A percentile compares a stretch with the other conserved stretches of the same genome.
Conservation (phyloP, 2,797 vertebrate genomes). For the Phoxinus dragarum region DNA sequence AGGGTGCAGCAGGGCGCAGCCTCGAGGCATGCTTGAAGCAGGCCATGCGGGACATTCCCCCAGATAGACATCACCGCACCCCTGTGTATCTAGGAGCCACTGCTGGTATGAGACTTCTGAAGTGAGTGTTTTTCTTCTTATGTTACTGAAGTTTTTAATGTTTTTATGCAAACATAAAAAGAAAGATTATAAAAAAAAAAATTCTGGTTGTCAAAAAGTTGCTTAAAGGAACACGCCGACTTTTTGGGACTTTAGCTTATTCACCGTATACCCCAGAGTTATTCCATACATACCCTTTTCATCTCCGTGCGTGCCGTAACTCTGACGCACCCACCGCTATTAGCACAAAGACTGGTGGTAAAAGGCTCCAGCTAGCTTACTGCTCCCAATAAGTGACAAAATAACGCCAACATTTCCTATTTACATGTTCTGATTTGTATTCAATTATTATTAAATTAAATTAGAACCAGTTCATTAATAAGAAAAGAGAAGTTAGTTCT, state of each 20-base stretch:
- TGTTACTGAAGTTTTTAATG: background rate
- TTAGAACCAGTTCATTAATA: background rate
- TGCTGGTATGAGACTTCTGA: slow-evolving; percentile 84
- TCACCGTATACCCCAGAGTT: no score
- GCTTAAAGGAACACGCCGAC: no score
- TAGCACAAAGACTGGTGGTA: no score
- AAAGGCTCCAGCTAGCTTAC: no score
- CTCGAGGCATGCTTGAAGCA: slow-evolving; percentile 79
- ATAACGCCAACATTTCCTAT: no score
- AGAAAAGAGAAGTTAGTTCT: background rate
- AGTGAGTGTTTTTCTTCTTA: slow-evolving; percentile 63
- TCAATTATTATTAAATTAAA: background rate
- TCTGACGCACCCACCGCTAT: no score
- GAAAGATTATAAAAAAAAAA: background rate
- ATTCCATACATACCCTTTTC: no score
- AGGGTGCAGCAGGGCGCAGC: slow-evolving; percentile 74
- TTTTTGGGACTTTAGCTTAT: no score
- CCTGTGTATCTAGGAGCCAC: slow-evolving; percentile 88
- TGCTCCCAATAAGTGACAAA: no score
- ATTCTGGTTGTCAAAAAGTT: background rate
- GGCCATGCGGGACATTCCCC: slow-evolving; percentile 78
- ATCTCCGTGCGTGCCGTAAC: no score
- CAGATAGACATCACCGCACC: slow-evolving; percentile 72
- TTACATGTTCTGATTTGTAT: no score
- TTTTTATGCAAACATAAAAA: background rate